Base-by-base conservation (phyloP, 2,888 invertebrate species). In the Eilema griseolum region DNA sequence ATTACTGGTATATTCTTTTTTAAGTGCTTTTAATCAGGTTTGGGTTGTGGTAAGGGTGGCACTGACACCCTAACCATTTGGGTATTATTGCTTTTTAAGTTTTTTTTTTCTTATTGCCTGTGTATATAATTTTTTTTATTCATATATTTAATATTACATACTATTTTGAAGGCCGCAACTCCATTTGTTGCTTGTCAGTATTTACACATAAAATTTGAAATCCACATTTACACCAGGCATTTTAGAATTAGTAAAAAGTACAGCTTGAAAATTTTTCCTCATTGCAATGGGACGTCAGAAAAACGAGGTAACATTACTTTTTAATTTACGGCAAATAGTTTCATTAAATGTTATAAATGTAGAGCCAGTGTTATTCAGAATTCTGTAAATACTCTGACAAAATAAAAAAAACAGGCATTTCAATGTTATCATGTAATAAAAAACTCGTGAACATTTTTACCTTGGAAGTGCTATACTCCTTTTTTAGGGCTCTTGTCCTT, bases 161-260 rank as follows among this genome's bases (percentile, higher is more conserved):
- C 3, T 4, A 8, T 52, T 33, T 56, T 31, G 20, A 28, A 31
- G 16, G 52, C 33, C 46, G 28, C 69, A 69, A 57, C 28, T 69
- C 46, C 67, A 67, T 52, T 56, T 31, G 59, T 64, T 59, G 64
- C 59, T 69, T 33, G 60, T 59, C 24, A 59, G 41, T 37, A 31
- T 14, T 57, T 62, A 28, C 12, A 56, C 23, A 16, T 56, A 4
- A 11, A 20, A 28, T 12, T 65, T 8, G 3, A 65, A 65, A 14
- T 31, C 20, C 3, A 24, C 10, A 20, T 31, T 31, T 65, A 56
- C n/a, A 24, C 4, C 56, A 65, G 33, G 57, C 56, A n/a, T 33
- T 65, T 0, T 59, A 28, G 23, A 23, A 28, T n/a, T 65, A 8
- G 33, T n/a, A 14, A 46, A 28, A 12, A 64, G 26, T 28, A 10